Evolutionary conservation across 2,888 invertebrate species (phyloP), one percentile per base, ranked within the genome.

Genomic region (Drosophila leonis): DNA sequence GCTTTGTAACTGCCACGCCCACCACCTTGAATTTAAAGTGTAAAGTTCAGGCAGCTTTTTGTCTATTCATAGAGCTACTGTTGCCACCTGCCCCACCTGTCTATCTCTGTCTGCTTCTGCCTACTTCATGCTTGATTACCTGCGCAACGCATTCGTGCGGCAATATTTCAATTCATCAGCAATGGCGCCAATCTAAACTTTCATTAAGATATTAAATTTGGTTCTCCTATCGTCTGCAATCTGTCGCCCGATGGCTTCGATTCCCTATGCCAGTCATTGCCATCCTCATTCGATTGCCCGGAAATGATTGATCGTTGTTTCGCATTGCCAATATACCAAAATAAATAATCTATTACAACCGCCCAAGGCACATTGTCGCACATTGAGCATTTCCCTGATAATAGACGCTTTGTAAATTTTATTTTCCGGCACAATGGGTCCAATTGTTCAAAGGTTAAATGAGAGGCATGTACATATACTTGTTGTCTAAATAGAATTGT

Each of bases 81-180:
- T 12, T 33, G 0, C 24, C 35, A 18, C 9, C 37, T 27, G 24
- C 27, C n/a, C 31, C 12, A 37, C 35, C 44, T 55, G 49, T 42
- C 42, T 42, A 2, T 2, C 44, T 41, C 9, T 35, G 65, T 63
- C 54, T 65, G 63, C 59, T 70, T 62, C 33, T 52, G 79, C 79
- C 79, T 66, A 72, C 59, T 79, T 84, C 61, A 84, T 87, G 83
- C 70, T 82, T 88, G 86, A 89, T 84, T 89, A 87, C 85, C 85
- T 88, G 74, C 70, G 71, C 46, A 65, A 79, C 77, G 75, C 81
- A 89, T 81, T 89, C 85, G 81, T 82, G 90, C 86, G 88, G 85
- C 85, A 87, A 84, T 75, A 80, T 85, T 89, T 89, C 88, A 79
- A 88, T 87, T 89, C 83, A 87, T 87, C 90, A 84, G 76, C 75